phyloP scores from a whole-genome alignment of 2,888 invertebrate genomes.

The Candidula unifasciata region DNA sequence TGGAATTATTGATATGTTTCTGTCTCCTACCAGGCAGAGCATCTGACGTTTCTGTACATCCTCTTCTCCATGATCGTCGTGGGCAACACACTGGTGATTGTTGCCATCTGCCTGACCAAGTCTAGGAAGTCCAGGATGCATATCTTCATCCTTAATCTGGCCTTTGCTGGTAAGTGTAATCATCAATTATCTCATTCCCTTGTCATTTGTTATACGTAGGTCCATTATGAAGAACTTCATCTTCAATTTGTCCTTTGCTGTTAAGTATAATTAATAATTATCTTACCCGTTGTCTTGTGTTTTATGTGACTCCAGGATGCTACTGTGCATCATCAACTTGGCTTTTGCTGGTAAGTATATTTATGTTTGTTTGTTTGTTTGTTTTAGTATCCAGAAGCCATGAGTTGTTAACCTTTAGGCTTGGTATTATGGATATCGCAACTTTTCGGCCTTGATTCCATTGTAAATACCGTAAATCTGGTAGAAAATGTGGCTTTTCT shows the following conservation, averaged over 20 bases:
- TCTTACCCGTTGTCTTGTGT: conserved; percentile 82
- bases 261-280: conserved; percentile 72
- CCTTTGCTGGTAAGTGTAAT: conserved; percentile 87
- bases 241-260: conserved; percentile 93
- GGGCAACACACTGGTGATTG: conserved; percentile 90
- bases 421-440: too few relatives aligned
- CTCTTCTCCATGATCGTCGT: conserved; percentile 90
- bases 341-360: conserved; percentile 90
- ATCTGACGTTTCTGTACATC: conserved; percentile 91
- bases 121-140: conserved; percentile 92
- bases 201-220: conserved; percentile 89
- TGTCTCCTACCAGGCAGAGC: conserved; percentile 82
- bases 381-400: too few relatives aligned
- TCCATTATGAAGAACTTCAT: conserved; percentile 97
- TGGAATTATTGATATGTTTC: too few relatives aligned
- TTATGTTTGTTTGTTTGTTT: too few relatives aligned
- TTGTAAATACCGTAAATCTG: too few relatives aligned
- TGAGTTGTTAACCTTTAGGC: too few relatives aligned
- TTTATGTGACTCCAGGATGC: conserved; percentile 94
- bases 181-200: conserved; percentile 82
- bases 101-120: conserved; percentile 88
- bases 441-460: too few relatives aligned
- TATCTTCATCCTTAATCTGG: conserved; percentile 95
- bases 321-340: conserved; percentile 95
- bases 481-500: too few relatives aligned